These are phyloP conservation scores for Panurus biarmicus DNA, from an alignment of 2,113 vertebrate genomes.

Conservation along the genomic window DNA sequence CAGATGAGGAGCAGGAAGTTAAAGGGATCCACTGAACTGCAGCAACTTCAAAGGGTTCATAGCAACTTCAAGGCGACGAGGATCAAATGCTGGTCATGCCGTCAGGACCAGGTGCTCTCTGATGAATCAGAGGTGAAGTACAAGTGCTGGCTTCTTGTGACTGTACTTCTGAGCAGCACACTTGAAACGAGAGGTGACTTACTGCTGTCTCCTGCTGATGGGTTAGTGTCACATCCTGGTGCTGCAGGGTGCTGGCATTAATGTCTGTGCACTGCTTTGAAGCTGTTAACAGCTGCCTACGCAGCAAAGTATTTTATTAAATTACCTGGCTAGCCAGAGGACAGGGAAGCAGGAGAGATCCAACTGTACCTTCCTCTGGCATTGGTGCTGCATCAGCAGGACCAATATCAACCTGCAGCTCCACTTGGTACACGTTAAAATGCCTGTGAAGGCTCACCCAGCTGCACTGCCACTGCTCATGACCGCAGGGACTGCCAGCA, in stretches of 20 bases:
- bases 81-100: neutral
- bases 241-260: neutral
- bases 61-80: neutral
- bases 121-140: neutral
- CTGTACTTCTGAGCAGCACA: neutral
- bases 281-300: neutral
- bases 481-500: neutral
- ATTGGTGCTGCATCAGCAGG: neutral
- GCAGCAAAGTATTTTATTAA: neutral
- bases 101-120: constrained; percentile 4
- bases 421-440: accelerated
- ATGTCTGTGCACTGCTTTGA: neutral
- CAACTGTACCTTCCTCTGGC: neutral
- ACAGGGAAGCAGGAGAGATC: neutral
- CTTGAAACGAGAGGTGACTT: neutral
- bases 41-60: neutral
- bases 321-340: neutral
- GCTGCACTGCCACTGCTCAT: neutral
- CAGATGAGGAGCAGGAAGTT: neutral
- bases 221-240: neutral
- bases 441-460: neutral
- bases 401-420: neutral
- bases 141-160: neutral
- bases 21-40: constrained; percentile 17
- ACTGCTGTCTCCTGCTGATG: neutral